Conservation (phyloP, 2,888 invertebrate species). For the Eudasyphora cyanicolor region DNA sequence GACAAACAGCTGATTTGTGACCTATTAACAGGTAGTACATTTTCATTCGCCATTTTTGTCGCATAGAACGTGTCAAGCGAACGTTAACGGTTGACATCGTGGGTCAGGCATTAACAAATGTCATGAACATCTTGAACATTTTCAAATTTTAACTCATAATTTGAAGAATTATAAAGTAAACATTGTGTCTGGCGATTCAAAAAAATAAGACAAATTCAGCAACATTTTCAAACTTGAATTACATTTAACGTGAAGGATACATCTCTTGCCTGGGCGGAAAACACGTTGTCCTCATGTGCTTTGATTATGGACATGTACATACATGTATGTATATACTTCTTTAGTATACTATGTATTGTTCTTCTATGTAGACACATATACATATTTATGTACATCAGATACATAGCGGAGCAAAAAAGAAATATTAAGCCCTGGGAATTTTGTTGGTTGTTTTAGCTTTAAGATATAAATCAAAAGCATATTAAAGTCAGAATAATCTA, state of each 20-base stretch:
- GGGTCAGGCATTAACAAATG: too few species aligned
- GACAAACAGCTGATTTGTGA: too few species aligned
- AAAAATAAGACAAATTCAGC: neutral
- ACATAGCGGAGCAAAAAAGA: constrained; percentile 19
- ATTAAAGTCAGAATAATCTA: constrained; percentile 45
- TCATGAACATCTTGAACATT: too few species aligned
- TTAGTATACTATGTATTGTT: neutral
- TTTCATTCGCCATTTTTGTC: too few species aligned
- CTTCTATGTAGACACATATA: neutral
- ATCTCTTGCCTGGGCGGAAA: constrained; percentile 12
- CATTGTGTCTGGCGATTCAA: too few species aligned
- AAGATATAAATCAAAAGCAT: constrained; percentile 56
- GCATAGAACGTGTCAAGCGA: too few species aligned
- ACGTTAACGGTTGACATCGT: too few species aligned
- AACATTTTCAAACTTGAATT: neutral
- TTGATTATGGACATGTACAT: constrained; percentile 24
- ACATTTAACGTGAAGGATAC: constrained; percentile 1
- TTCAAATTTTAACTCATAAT: too few species aligned
- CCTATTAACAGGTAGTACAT: too few species aligned
- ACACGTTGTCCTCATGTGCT: too few species aligned
- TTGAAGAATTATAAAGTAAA: too few species aligned
- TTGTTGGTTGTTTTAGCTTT: constrained; percentile 29
- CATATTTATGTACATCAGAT: neutral
- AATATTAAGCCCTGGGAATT: constrained; percentile 58
- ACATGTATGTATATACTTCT: constrained; percentile 29